Evolutionary conservation across 1,140 invertebrate species (phyloP).

Genomic region (Philopotamus ludificatus): DNA sequence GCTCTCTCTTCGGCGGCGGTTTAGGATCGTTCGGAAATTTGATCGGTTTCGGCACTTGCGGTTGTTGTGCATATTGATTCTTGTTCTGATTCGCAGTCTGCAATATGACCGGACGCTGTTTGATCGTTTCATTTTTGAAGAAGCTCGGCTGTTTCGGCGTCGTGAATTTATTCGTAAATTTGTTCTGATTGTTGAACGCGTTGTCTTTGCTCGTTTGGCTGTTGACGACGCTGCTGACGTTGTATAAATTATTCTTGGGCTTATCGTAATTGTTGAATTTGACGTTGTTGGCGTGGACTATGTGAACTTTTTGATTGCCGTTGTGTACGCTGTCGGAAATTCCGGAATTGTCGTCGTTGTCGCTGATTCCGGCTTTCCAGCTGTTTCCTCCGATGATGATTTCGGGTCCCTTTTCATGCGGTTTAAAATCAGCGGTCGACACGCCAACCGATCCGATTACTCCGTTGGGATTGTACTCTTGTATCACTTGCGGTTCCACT

Average conservation of each 20-base stretch:
- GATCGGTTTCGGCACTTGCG: neutral
- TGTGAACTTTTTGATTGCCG: slow-evolving; percentile 38
- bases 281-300: slow-evolving; percentile 36
- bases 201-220: slow-evolving; percentile 48
- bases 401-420: slow-evolving; percentile 40
- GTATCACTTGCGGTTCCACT: slow-evolving; percentile 45
- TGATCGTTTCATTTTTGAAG: neutral
- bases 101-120: neutral
- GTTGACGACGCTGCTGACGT: slow-evolving; percentile 40
- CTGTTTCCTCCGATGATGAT: slow-evolving; percentile 45
- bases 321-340: slow-evolving; percentile 39
- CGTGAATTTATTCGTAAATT: neutral
- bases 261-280: slow-evolving; percentile 14
- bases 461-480: slow-evolving; percentile 26
- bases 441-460: slow-evolving; percentile 18
- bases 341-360: slow-evolving; percentile 39
- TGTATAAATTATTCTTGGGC: slow-evolving; percentile 5
- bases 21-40: slow-evolving; percentile 2
- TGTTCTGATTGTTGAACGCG: neutral
- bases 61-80: neutral
- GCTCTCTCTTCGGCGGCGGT: slow-evolving; percentile 4
- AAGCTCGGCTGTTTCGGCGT: neutral
- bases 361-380: slow-evolving; percentile 46
- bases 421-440: slow-evolving; percentile 30
- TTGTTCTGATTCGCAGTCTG: neutral